Percentiles rank a stretch among this genome's conserved stretches.
Evolutionary conservation across 2,888 invertebrate species (phyloP).

Genomic region (Drosophila paramelanica): DNA sequence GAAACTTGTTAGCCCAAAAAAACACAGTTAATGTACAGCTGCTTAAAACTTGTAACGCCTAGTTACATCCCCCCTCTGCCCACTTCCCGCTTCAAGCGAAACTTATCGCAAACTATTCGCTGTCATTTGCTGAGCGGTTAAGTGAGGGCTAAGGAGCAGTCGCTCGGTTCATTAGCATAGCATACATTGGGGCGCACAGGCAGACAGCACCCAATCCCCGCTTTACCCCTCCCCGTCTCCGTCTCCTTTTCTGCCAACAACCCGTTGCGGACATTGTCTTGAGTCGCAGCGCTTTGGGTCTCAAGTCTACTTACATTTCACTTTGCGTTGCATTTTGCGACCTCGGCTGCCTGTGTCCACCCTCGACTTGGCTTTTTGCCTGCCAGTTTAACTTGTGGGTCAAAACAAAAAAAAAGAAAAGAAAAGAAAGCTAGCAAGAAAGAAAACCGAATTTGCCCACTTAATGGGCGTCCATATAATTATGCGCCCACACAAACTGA

Average conservation of each 20-base stretch:
- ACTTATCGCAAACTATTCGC: conserved; percentile 4
- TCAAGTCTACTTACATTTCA: conserved; percentile 58
- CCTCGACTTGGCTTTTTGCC: conserved; percentile 24
- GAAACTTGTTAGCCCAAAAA: conserved; percentile 6
- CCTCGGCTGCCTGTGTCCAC: conserved; percentile 2
- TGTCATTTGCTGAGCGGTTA: too few species aligned
- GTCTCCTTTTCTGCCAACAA: background rate
- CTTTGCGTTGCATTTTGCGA: conserved; percentile 57
- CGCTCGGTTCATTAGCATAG: conserved; percentile 61
- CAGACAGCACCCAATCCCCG: conserved; percentile 2
- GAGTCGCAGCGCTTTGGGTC: conserved; percentile 45
- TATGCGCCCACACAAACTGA: conserved; percentile 38
- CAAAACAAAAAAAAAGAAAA: conserved; percentile 3
- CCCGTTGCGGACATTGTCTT: background rate
- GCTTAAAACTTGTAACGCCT: background rate
- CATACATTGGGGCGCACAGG: conserved; percentile 20
- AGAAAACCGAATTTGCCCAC: conserved; percentile 14
- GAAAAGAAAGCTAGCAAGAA: background rate
- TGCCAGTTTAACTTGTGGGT: conserved; percentile 48
- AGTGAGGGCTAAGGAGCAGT: background rate
- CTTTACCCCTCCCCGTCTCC: too few species aligned
- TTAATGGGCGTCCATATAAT: conserved; percentile 53
- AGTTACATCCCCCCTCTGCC: too few species aligned
- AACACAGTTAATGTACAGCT: conserved; percentile 12
- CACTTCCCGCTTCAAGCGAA: background rate